A percentile compares a stretch with the other conserved stretches of the same genome.
Evolutionary conservation across 2,113 vertebrate genomes (phyloP).

Genomic region (Hipposideros armiger): DNA sequence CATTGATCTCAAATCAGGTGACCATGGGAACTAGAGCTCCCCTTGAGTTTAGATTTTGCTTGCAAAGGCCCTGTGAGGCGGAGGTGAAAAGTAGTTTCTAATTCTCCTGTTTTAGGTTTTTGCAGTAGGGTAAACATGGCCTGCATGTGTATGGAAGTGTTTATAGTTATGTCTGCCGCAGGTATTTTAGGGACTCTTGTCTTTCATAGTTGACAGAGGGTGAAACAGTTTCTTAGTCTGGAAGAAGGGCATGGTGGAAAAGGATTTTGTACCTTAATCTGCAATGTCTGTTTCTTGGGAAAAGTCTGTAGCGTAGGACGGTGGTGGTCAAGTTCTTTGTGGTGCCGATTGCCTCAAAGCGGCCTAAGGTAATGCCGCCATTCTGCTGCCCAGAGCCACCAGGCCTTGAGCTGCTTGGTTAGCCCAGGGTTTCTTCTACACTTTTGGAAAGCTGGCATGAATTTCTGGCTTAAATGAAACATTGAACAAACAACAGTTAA

Average conservation of each 20-base stretch:
- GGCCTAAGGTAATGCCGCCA: background rate
- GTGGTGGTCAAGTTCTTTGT: background rate
- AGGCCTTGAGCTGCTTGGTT: background rate
- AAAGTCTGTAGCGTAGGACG: background rate
- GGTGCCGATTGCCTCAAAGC: background rate
- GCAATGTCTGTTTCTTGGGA: background rate
- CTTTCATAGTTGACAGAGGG: slow-evolving; percentile 5
- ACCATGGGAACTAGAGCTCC: background rate
- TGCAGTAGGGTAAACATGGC: background rate
- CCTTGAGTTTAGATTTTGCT: background rate
- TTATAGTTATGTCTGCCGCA: background rate
- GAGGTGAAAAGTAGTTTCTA: slow-evolving; percentile 23
- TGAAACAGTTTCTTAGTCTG: background rate
- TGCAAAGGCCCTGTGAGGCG: background rate
- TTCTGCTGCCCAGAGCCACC: background rate
- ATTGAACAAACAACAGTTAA: background rate
- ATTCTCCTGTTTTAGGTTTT: slow-evolving; percentile 24
- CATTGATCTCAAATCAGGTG: background rate
- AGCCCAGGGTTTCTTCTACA: background rate
- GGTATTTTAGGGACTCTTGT: background rate
- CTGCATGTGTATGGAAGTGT: background rate
- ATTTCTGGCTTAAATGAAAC: slow-evolving; percentile 25
- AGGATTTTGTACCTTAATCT: background rate
- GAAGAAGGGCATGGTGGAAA: background rate
- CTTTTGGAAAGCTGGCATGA: background rate